A percentile compares a stretch with the other conserved stretches of the same genome.
Conservation (phyloP, 2,888 invertebrate genomes). For the Volucella inanis region DNA sequence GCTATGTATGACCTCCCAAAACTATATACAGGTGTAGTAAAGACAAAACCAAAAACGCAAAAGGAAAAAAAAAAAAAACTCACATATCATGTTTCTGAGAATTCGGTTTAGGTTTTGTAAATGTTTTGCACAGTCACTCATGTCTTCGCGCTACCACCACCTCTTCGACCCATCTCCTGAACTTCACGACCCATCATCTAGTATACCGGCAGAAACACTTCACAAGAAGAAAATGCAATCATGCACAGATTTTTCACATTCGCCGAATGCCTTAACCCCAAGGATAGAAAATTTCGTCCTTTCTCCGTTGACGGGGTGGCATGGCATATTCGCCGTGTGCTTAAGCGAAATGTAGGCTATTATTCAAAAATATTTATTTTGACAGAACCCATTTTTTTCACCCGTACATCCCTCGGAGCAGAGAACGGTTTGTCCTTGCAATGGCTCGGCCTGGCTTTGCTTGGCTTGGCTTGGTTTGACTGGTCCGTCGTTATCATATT, state of each 20-base stretch:
- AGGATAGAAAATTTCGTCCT: constrained; percentile 61
- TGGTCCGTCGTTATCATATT: constrained; percentile 73
- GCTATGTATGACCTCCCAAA: too few species aligned
- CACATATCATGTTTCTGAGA: constrained; percentile 68
- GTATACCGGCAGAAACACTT: not conserved
- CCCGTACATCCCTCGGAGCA: constrained; percentile 77
- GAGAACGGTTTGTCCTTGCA: constrained; percentile 40
- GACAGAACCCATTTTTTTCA: constrained; percentile 81
- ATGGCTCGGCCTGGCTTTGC: not conserved
- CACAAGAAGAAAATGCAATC: constrained; percentile 79
- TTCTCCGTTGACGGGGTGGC: constrained; percentile 63
- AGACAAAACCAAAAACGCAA: constrained; percentile 20
- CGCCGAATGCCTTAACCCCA: constrained; percentile 75
- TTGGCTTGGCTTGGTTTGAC: not conserved
- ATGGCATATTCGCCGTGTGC: constrained; percentile 71
- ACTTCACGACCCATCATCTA: constrained; percentile 20
- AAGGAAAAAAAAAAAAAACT: constrained; percentile 28
- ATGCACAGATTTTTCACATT: constrained; percentile 82
- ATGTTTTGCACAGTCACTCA: constrained; percentile 72
- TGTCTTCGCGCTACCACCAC: constrained; percentile 11
- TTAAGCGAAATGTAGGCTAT: constrained; percentile 81
- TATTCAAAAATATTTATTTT: constrained; percentile 82
- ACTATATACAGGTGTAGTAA: not conserved
- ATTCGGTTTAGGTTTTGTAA: constrained; percentile 62
- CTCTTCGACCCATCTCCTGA: not conserved